Percentiles rank a stretch among this genome's conserved stretches.
These are phyloP conservation scores for Calcarius lapponicus DNA, from an alignment of 2,797 vertebrate genomes.

Conservation along the genomic window DNA sequence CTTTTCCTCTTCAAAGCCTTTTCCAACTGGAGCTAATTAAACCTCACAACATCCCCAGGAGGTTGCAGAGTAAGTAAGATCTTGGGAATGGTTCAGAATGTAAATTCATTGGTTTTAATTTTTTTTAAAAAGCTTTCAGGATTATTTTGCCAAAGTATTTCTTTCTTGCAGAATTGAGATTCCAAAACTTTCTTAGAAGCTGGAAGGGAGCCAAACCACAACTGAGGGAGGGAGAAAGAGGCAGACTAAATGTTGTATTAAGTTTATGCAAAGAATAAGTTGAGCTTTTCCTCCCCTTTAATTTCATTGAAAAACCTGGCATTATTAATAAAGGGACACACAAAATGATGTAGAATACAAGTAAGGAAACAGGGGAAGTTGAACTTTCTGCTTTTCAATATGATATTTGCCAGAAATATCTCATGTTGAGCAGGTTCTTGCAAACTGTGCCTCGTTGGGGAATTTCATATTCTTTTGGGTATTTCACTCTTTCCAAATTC, in stretches of 20 bases:
- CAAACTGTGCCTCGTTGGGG: not conserved
- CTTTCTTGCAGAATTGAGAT: not conserved
- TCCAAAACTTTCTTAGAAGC: not conserved
- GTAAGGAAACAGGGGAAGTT: not conserved
- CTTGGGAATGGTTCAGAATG: conserved; percentile 50
- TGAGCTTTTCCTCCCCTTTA: not conserved
- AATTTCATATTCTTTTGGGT: not conserved
- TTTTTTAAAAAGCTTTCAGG: not conserved
- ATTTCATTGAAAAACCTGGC: not conserved
- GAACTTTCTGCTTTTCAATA: not conserved
- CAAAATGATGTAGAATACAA: not conserved
- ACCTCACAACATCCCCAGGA: conserved; percentile 26
- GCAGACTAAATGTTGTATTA: not conserved
- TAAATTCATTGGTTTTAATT: conserved; percentile 22
- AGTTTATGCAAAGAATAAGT: not conserved
- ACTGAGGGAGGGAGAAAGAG: not conserved
- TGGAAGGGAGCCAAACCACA: not conserved
- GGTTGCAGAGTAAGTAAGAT: conserved; percentile 24
- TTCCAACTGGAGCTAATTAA: conserved; percentile 57
- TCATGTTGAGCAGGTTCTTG: not conserved
- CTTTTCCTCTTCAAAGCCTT: conserved; percentile 16
- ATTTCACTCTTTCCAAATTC: not conserved
- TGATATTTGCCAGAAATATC: not conserved
- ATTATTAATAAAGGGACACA: not conserved
- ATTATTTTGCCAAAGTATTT: conserved; percentile 18